phyloP scores from a whole-genome alignment of 1,140 invertebrate species.

The Polypedilum vanderplanki region DNA sequence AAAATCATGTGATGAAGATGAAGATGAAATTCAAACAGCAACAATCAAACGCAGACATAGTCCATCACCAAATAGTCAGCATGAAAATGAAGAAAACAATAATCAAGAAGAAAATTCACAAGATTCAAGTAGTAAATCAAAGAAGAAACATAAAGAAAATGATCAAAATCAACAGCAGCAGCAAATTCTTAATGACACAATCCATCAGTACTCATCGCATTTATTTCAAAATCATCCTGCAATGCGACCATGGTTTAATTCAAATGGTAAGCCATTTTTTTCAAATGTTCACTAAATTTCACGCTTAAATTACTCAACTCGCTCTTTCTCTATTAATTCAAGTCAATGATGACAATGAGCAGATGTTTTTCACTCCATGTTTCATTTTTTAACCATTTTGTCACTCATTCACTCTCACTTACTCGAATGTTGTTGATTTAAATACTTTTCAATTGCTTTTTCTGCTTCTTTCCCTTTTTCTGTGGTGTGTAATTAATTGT shows the following conservation, averaged over 20 bases:
- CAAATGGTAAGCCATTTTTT: constrained; percentile 11
- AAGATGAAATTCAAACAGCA: not conserved
- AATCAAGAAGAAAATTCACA: not conserved
- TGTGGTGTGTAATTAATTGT: constrained; percentile 1
- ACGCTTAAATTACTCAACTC: too few species aligned
- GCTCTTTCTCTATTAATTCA: too few species aligned
- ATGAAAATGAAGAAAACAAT: not conserved
- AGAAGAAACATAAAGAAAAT: not conserved
- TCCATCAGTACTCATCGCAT: constrained; percentile 20
- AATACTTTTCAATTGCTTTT: not conserved
- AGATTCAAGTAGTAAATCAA: constrained; percentile 16
- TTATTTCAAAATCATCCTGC: constrained; percentile 22
- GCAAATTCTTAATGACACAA: not conserved
- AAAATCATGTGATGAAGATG: constrained; percentile 32
- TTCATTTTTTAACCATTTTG: too few species aligned
- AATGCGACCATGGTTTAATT: constrained; percentile 22
- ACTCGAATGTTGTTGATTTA: too few species aligned
- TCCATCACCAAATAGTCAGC: not conserved
- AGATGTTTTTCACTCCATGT: too few species aligned
- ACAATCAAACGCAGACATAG: not conserved
- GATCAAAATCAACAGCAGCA: not conserved
- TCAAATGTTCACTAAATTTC: too few species aligned
- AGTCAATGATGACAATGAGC: too few species aligned
- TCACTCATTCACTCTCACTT: too few species aligned
- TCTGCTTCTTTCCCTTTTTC: not conserved